Conservation (phyloP, 2,797 vertebrate genomes). For the Lacerta bilineata region DNA sequence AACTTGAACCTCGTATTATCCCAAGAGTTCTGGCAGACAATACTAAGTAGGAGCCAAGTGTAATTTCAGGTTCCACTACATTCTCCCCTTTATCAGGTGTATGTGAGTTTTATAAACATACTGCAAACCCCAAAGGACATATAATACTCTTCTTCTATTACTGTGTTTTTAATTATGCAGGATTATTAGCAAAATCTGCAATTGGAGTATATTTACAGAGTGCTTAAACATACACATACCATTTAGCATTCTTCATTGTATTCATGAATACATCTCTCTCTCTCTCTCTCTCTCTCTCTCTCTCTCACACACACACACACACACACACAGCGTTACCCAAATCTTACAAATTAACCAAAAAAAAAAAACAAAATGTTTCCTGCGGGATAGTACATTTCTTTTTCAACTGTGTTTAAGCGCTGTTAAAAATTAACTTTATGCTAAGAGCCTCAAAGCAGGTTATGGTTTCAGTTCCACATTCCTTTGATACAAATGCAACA, state of each 20-base stretch:
- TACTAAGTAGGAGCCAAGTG: background rate
- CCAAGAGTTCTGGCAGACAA: background rate
- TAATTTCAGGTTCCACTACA: background rate
- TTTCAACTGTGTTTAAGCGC: background rate
- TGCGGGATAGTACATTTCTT: background rate
- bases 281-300: too few relatives aligned
- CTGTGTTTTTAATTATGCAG: background rate
- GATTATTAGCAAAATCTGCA: background rate
- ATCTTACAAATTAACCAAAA: background rate
- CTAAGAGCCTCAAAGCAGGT: background rate
- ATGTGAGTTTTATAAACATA: background rate
- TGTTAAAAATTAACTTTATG: slow-evolving; percentile 28
- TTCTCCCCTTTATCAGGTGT: background rate
- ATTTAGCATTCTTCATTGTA: background rate
- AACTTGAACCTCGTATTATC: background rate
- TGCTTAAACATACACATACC: background rate
- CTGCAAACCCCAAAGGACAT: background rate
- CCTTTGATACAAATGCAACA: background rate
- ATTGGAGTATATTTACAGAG: background rate
- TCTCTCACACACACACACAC: background rate
- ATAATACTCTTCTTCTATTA: background rate
- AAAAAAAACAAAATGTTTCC: background rate
- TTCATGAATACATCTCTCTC: background rate
- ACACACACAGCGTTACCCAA: background rate
- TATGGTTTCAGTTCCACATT: background rate